A percentile compares a stretch with the other conserved stretches of the same genome.
These are phyloP conservation scores for Leptonema lineaticorne DNA, from an alignment of 1,140 invertebrate species.

Conservation along the genomic window DNA sequence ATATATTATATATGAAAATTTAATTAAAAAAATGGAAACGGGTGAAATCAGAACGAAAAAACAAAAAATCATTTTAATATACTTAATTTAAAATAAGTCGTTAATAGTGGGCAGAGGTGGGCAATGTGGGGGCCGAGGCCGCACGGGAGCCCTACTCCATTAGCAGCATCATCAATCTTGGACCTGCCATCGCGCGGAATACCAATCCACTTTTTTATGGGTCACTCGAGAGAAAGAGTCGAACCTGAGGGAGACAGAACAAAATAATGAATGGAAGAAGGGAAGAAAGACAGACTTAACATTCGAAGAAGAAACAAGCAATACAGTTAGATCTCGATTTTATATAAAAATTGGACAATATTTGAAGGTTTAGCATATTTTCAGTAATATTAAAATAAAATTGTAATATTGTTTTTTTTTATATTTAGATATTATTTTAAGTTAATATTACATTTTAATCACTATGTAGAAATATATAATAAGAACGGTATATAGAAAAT, in stretches of 20 bases:
- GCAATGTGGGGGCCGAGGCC: background rate
- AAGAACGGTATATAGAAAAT: no score
- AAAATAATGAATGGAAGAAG: background rate
- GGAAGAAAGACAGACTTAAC: constrained; percentile 15
- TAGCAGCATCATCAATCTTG: constrained; percentile 27
- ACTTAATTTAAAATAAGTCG: constrained; percentile 24
- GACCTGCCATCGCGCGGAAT: constrained; percentile 24
- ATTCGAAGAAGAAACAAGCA: no score
- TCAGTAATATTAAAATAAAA: no score
- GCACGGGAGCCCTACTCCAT: constrained; percentile 24
- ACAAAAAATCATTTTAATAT: constrained; percentile 11
- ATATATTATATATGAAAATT: no score
- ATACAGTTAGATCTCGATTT: no score
- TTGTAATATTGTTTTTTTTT: no score
- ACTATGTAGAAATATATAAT: no score
- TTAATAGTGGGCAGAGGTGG: constrained; percentile 25
- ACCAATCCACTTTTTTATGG: constrained; percentile 30
- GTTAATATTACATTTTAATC: no score
- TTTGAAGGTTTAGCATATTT: no score
- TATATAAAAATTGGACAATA: no score
- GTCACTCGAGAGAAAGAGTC: constrained; percentile 7
- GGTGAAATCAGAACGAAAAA: background rate
- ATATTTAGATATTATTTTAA: no score
- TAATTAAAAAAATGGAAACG: no score
- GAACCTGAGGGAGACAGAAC: background rate